phyloP scores from a whole-genome alignment of 2,888 invertebrate species.

The Panzeria rudis region DNA sequence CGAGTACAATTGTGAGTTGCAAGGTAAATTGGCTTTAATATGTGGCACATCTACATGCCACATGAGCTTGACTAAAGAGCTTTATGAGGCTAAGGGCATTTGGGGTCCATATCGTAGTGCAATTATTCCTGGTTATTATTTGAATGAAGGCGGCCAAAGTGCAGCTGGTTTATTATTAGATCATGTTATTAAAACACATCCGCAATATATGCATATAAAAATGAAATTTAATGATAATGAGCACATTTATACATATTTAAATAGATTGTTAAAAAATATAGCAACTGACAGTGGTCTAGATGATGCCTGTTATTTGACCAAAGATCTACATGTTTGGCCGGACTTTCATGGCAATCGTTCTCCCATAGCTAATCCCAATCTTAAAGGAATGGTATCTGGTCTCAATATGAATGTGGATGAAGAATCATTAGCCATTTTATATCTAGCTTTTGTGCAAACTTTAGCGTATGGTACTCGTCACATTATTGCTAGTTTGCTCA shows the following conservation, averaged over 20 bases:
- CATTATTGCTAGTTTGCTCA: conserved; percentile 90
- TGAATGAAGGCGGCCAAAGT: conserved; percentile 97
- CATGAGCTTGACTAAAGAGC: conserved; percentile 91
- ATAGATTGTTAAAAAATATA: conserved; percentile 86
- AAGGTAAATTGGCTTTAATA: conserved; percentile 86
- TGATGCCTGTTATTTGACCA: conserved; percentile 88
- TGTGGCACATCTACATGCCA: conserved; percentile 98
- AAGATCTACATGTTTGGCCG: conserved; percentile 95
- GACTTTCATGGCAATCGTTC: conserved; percentile 99
- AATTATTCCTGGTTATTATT: conserved; percentile 93
- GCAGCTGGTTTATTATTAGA: conserved; percentile 95
- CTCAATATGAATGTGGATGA: conserved; percentile 89
- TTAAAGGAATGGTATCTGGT: conserved; percentile 94
- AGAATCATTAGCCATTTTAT: conserved; percentile 91
- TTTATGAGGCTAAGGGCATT: conserved; percentile 91
- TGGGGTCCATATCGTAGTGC: conserved; percentile 98
- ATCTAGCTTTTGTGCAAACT: conserved; percentile 95
- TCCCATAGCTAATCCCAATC: conserved; percentile 92
- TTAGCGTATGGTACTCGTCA: conserved; percentile 95
- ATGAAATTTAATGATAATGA: conserved; percentile 76
- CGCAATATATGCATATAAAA: conserved; percentile 86
- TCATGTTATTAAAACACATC: conserved; percentile 92
- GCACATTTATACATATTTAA: conserved; percentile 88
- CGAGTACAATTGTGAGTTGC: conserved; percentile 71
- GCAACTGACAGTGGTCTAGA: conserved; percentile 84